phyloP scores from a whole-genome alignment of 2,113 vertebrate genomes.

The Chroicocephalus ridibundus region DNA sequence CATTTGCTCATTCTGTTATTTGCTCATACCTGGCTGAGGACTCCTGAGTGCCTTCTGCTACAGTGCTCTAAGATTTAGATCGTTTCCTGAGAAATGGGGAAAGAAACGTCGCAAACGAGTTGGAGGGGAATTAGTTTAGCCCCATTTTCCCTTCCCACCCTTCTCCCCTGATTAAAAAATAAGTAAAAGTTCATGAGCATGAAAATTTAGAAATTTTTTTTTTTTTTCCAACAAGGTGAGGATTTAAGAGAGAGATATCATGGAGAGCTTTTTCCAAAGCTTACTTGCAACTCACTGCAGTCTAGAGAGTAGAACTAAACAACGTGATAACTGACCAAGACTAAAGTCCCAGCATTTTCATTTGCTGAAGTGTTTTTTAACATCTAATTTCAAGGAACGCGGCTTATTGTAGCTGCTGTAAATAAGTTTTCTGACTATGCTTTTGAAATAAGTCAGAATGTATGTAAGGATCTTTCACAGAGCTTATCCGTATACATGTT shows the following conservation, averaged over 20 bases:
- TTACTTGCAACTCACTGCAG: neutral
- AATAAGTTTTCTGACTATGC: neutral
- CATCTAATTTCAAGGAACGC: neutral
- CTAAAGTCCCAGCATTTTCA: neutral
- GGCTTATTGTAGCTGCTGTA: neutral
- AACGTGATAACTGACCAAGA: rapidly evolving
- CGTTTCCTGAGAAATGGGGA: neutral
- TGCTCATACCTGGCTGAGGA: neutral
- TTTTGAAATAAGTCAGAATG: neutral
- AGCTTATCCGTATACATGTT: no score
- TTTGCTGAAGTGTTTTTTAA: neutral
- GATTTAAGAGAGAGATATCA: neutral
- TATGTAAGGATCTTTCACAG: neutral
- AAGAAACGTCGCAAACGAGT: neutral
- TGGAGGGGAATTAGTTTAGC: neutral
- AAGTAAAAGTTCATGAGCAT: neutral
- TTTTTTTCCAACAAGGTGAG: neutral
- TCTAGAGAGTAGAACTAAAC: neutral
- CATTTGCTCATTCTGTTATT: no score
- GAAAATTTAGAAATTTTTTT: neutral
- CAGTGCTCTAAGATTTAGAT: rapidly evolving
- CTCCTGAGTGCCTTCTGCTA: neutral
- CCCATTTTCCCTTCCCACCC: neutral
- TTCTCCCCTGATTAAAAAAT: neutral
- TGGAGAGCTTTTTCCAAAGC: neutral